A percentile compares a stretch with the other conserved stretches of the same genome.
Conservation (phyloP, 30 jellyfish, hydroid and myxozoan genomes). For the Mastigias papua region DNA sequence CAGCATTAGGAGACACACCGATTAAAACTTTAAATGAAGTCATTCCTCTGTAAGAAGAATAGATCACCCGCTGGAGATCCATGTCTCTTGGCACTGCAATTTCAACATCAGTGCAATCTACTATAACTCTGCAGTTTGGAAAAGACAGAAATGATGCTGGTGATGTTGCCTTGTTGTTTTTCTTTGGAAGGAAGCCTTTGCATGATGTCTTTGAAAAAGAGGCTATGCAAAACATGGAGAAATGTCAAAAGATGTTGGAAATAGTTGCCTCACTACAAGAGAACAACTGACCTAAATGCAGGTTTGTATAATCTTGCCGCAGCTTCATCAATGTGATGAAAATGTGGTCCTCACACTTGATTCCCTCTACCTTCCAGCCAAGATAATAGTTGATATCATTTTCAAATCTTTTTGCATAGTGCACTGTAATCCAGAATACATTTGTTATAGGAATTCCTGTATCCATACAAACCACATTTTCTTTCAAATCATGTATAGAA, state of each 20-base stretch:
- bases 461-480: too few relatives aligned
- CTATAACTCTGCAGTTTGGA: conserved; percentile 29
- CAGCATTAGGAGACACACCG: conserved; percentile 48
- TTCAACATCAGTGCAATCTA: conserved; percentile 37
- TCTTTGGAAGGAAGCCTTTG: conserved; percentile 24
- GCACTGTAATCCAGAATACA: too few relatives aligned
- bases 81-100: conserved; percentile 16
- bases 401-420: too few relatives aligned
- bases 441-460: too few relatives aligned
- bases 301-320: too few relatives aligned
- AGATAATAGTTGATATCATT: too few relatives aligned
- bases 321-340: too few relatives aligned
- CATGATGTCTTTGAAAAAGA: conserved; percentile 15
- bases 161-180: conserved; percentile 7
- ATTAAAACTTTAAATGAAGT: conserved; percentile 28
- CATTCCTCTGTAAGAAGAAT: conserved; percentile 28
- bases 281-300: too few relatives aligned
- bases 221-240: conserved; percentile 24
- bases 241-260: conserved; percentile 30
- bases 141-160: conserved; percentile 42
- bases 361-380: too few relatives aligned
- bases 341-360: too few relatives aligned
- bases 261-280: conserved; percentile 45
- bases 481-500: too few relatives aligned
- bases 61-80: conserved; percentile 10